Conservation (phyloP, 2,888 invertebrate species). For the Drosophila histrio region DNA sequence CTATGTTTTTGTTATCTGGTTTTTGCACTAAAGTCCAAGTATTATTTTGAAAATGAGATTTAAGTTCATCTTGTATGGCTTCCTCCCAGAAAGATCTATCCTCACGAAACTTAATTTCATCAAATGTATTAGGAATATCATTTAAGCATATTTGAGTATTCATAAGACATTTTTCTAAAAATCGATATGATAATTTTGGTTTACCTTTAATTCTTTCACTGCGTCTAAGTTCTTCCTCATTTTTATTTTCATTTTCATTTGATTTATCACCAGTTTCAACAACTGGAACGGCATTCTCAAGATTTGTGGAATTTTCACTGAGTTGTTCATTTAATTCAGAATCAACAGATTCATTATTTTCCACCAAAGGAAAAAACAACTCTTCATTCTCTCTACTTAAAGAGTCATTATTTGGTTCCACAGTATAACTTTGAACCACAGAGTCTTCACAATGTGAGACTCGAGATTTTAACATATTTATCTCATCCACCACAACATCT, state of each 20-base stretch:
- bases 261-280: slow-evolving; percentile 12
- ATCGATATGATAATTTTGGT: slow-evolving; percentile 22
- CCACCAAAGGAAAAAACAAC: slow-evolving; percentile 7
- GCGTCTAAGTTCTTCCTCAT: neutral
- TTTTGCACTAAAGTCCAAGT: slow-evolving; percentile 21
- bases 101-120: slow-evolving; percentile 1
- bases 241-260: slow-evolving; percentile 9
- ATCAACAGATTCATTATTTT: neutral
- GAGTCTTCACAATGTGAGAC: slow-evolving; percentile 33
- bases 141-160: slow-evolving; percentile 14
- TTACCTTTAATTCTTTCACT: slow-evolving; percentile 1
- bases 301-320: slow-evolving; percentile 10
- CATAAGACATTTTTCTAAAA: slow-evolving; percentile 29
- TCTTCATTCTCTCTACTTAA: slow-evolving; percentile 4
- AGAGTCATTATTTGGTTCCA: slow-evolving; percentile 7
- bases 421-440: neutral
- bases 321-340: neutral
- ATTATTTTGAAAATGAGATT: slow-evolving; percentile 5
- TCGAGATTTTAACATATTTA: slow-evolving; percentile 13
- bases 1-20: slow-evolving; percentile 20
- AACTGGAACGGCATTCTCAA: slow-evolving; percentile 16
- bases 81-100: neutral
- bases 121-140: slow-evolving; percentile 4
- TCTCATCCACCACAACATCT: slow-evolving; percentile 14
- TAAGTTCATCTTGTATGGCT: slow-evolving; percentile 3